A percentile compares a stretch with the other conserved stretches of the same genome.
These are phyloP conservation scores for Oplegnathus fasciatus DNA, from an alignment of 2,113 vertebrate species.

Conservation along the genomic window DNA sequence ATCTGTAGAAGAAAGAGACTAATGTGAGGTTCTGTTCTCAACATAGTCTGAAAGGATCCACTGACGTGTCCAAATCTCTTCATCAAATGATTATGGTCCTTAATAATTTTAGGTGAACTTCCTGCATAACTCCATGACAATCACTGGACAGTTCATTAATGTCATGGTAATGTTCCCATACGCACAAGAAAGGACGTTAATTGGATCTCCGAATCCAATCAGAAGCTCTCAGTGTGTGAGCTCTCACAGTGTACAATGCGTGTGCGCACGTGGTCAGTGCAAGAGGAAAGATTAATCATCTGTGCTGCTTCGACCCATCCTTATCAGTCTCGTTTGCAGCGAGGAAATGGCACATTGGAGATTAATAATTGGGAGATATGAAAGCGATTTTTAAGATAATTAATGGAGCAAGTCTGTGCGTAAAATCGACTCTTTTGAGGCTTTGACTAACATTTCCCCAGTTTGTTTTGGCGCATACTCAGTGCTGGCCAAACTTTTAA, in stretches of 20 bases:
- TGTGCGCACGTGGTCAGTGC: neutral
- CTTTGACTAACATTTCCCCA: neutral
- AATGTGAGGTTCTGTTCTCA: neutral
- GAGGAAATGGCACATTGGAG: neutral
- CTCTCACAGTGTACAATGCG: neutral
- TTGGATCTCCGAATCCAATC: neutral
- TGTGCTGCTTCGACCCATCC: neutral
- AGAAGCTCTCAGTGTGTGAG: neutral
- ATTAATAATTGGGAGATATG: neutral
- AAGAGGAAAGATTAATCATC: constrained; percentile 4
- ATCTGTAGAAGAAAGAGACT: neutral
- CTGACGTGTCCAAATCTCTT: neutral
- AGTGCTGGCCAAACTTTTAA: constrained; percentile 20
- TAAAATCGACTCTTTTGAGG: neutral
- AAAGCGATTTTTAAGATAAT: neutral
- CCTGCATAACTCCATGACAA: neutral
- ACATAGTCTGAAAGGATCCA: neutral
- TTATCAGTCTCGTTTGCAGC: neutral
- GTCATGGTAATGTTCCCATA: neutral
- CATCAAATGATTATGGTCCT: neutral
- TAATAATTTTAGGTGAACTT: neutral
- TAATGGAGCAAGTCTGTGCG: neutral
- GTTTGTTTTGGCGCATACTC: neutral
- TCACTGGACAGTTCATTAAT: neutral
- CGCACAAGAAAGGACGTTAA: neutral